Base-by-base conservation (phyloP, 2,888 invertebrate genomes). In the Chironomus tentans region DNA sequence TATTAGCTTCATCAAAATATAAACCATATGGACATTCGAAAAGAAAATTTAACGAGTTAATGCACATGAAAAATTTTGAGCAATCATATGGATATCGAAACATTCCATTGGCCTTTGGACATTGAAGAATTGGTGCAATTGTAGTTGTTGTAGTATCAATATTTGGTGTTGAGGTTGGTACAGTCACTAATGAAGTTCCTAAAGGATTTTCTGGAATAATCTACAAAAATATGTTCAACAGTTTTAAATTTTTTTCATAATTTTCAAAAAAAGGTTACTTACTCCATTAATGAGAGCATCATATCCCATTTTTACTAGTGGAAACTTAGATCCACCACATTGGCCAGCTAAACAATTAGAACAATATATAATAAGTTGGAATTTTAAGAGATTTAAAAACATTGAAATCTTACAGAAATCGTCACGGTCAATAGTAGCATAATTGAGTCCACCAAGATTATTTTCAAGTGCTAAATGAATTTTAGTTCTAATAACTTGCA, bases 371-470 rank as follows among this genome's bases (percentile, higher is more conserved):
- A 28, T 4, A 3, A 28, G 5, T 28, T 4, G 5, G 4, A 28
- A 4, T 24, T 24, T 24, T 24, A 24, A 24, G 2, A 24, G 22
- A 24, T 3, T 24, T 24, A 24, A 24, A 24, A 24, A n/a, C n/a
- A n/a, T n/a, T n/a, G n/a, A 50, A 50, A 65, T 1, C 65, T 48
- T 10, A 73, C 90, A 84, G 82, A 91, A 91, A 80, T 91, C 91
- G 78, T 91, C 91, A 79, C 89, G 91, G 81, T 91, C 91, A 77
- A 91, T 87, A 0, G 90, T 88, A 91, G 91, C 91, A 81, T 90
- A 90, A 91, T 91, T 91, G 77, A 91, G 28, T 21, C 91, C 91
- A 18, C 90, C 91, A 0, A 91, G 83, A 68, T 86, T 85, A 77
- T 87, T 87, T 77, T 90, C 87, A 38, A 86, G 87, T 2, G 89